Percentiles rank a stretch among this genome's conserved stretches.
Evolutionary conservation across 2,113 vertebrate genomes (phyloP).

Genomic region (Petrocephalus zakoni): DNA sequence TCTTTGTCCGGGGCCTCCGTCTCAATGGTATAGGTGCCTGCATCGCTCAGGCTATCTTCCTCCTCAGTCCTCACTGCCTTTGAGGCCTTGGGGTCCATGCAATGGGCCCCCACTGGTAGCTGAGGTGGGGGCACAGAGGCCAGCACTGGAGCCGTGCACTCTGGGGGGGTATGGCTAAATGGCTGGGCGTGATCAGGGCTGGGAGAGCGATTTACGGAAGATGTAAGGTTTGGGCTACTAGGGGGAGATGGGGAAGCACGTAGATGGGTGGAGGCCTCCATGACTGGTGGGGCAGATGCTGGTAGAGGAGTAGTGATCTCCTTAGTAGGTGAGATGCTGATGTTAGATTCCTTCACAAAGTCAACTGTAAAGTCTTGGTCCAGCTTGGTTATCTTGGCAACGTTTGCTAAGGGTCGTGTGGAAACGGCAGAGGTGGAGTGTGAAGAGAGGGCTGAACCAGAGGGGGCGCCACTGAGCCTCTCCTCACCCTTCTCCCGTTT

Average conservation of each 20-base stretch:
- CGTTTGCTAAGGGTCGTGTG: constrained; percentile 63
- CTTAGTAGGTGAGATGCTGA: constrained; percentile 15
- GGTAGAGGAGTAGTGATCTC: constrained; percentile 53
- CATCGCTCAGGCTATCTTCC: constrained; percentile 86
- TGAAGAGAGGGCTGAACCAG: constrained; percentile 44
- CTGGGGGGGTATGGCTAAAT: not conserved
- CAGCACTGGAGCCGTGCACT: not conserved
- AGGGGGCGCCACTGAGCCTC: constrained; percentile 42
- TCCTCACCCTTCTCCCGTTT: constrained; percentile 83
- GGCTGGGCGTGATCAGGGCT: not conserved
- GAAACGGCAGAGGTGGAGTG: constrained; percentile 40
- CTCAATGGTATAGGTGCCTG: constrained; percentile 94
- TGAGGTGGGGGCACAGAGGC: not conserved
- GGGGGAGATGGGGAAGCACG: not conserved
- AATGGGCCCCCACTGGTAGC: not conserved
- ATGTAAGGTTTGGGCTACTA: not conserved
- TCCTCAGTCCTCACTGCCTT: constrained; percentile 70
- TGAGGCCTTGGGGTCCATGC: constrained; percentile 30
- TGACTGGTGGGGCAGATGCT: not conserved
- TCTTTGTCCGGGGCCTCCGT: constrained; percentile 79
- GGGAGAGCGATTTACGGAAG: not conserved
- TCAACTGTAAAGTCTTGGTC: constrained; percentile 82
- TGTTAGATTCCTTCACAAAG: constrained; percentile 59
- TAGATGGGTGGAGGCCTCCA: not conserved
- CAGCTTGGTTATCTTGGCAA: constrained; percentile 84